Evolutionary conservation across 2,888 invertebrate genomes (phyloP), one percentile per base, ranked within the genome.

Genomic region (Micropterix aruncella): DNA sequence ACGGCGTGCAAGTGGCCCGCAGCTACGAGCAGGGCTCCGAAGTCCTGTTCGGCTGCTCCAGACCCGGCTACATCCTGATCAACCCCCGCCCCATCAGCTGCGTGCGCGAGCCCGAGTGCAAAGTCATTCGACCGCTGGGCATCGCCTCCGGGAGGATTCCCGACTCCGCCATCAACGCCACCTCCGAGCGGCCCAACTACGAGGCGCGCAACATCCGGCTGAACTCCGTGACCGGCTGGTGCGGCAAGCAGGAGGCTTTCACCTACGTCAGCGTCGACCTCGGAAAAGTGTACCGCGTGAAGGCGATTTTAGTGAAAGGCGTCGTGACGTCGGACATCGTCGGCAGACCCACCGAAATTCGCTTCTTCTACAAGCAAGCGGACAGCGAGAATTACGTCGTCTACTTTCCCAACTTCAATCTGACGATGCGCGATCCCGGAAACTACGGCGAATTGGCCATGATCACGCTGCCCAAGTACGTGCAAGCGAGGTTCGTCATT

Each of bases 401-500:
- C 1, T 95, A 95, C 58, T 95, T 93, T 74, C 94, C 95, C 41
- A 95, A 95, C 59, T 93, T 93, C 61, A 94, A 93, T 61, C 65
- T 93, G 40, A 93, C 93, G 0, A 91, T 91, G 83, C 74, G 92
- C 54, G 92, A 93, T 61, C 92, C 93, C n/a, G 92, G 92, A 55
- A 90, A 95, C 63, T 96, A 94, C 58, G 95, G 95, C 44, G 94
- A 94, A 70, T 66, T 96, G 44, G 93, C 95, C 1, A 93, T 94
- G 86, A 94, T 96, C 50, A 91, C 92, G 1, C 60, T 96, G 43
- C 93, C 94, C 0, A 90, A 92, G 62, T 93, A 88, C 54, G 90
- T 96, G 0, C 86, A 90, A 63, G 94, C 94, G 1, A 75, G 94
- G 57, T 94, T 92, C 60, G 90, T 95, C 5, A 92, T 94, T 56